Evolutionary conservation across 2,113 vertebrate genomes (phyloP), one percentile per base, ranked within the genome.

Genomic region (Columbina picui): DNA sequence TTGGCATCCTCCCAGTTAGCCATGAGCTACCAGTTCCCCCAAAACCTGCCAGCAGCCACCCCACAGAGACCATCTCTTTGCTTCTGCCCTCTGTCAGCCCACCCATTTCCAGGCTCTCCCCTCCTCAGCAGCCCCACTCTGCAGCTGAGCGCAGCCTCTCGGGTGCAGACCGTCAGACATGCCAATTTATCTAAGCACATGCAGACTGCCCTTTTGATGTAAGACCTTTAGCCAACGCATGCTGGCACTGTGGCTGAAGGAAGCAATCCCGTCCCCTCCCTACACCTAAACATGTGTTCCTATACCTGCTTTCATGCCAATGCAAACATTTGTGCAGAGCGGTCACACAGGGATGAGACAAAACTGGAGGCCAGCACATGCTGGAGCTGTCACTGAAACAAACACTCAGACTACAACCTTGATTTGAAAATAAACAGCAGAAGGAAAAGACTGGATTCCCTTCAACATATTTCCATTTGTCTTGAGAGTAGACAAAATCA

Each of bases 361-460:
- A 50, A 80, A 61, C 53, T 65, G 23, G 45, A 61, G 67, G 45
- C 39, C 75, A 79, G 70, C 70, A 79, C 39, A 61, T 26, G 49
- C 90, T 81, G 71, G 25, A 89, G 71, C 79, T 73, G 38, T 74
- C 79, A 84, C 50, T 80, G 68, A 93, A 34, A 86, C 83, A 94
- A 88, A 80, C 47, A 53, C 53, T 61, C 34, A 53, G 34, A 67
- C 71, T 57, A 65, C 79, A 95, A 61, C 68, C 84, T 47, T 87
- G 86, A 92, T 50, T 69, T 50, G 30, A 74, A 59, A 90, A 96
- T 19, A 93, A 93, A 89, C 16, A 83, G 63, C 50, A 92, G 47
- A 90, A 90, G 52, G 60, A 61, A 9, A 96, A 86, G 64, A 61
- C 17, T 84, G 30, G 53, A 61, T 63, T 93, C 63, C 63, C 17